Percentiles rank a stretch among this genome's conserved stretches.
These are phyloP conservation scores for Calephelis perditalis DNA, from an alignment of 2,888 invertebrate genomes.

Conservation along the genomic window DNA sequence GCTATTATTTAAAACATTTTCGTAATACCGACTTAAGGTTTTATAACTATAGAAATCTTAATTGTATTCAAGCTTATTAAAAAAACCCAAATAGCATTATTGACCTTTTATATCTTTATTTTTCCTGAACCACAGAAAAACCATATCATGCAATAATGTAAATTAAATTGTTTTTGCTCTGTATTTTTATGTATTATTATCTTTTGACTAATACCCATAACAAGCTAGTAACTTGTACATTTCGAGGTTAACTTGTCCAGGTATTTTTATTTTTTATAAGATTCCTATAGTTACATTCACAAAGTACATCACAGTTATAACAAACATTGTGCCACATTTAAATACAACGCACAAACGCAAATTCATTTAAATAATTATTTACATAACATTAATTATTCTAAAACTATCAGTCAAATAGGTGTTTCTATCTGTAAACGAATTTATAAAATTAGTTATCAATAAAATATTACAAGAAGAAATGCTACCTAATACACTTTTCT, in stretches of 20 bases:
- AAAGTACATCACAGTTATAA: slow-evolving; percentile 55
- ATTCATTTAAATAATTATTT: slow-evolving; percentile 34
- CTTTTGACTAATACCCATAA: too few relatives aligned
- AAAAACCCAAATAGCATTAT: too few relatives aligned
- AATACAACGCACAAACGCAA: slow-evolving; percentile 17
- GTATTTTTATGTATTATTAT: too few relatives aligned
- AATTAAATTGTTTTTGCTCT: too few relatives aligned
- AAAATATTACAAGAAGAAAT: slow-evolving; percentile 2
- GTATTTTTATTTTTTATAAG: slow-evolving; percentile 4
- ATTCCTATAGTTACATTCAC: neutral
- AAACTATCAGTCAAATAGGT: slow-evolving; percentile 63
- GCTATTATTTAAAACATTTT: slow-evolving; percentile 9
- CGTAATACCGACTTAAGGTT: neutral
- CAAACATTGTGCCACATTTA: slow-evolving; percentile 52
- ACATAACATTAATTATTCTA: slow-evolving; percentile 51
- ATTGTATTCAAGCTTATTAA: too few relatives aligned
- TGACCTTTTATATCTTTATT: too few relatives aligned
- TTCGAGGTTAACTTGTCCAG: neutral
- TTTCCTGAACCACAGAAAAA: too few relatives aligned
- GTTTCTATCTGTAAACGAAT: slow-evolving; percentile 11
- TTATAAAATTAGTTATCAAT: slow-evolving; percentile 7
- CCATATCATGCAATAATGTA: too few relatives aligned
- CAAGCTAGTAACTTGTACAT: too few relatives aligned
- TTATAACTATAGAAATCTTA: neutral
- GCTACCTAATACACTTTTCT: neutral